phyloP scores from a whole-genome alignment of 2,888 invertebrate species.

The Lucinisca nassula region DNA sequence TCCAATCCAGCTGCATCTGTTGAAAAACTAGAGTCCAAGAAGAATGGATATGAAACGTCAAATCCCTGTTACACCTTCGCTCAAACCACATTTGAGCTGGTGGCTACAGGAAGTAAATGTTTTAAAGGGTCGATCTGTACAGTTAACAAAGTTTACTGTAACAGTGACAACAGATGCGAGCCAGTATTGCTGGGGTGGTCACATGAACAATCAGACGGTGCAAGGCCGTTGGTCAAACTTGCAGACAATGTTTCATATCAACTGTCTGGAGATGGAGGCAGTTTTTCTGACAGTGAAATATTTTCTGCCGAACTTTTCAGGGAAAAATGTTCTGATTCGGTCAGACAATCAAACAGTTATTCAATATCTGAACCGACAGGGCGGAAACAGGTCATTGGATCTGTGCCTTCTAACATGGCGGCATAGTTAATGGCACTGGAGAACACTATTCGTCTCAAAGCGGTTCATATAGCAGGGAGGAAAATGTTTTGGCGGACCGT shows the following conservation, averaged over 20 bases:
- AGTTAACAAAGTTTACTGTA: not conserved
- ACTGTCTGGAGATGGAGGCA: no score
- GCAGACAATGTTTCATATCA: no score
- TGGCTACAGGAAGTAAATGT: constrained; percentile 25
- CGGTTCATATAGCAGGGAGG: no score
- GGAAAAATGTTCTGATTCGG: constrained; percentile 7
- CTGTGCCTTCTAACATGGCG: constrained; percentile 1
- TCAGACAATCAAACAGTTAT: not conserved
- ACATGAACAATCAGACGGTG: no score
- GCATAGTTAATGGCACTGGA: constrained; percentile 15
- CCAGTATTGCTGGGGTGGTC: no score
- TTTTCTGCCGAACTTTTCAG: not conserved
- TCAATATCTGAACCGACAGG: not conserved
- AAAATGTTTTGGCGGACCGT: constrained; percentile 34
- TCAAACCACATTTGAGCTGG: constrained; percentile 24
- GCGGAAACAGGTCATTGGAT: no score
- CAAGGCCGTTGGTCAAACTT: no score
- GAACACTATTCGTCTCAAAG: constrained; percentile 19
- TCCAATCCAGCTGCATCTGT: constrained; percentile 42
- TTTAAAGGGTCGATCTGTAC: constrained; percentile 23
- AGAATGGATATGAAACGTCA: constrained; percentile 5
- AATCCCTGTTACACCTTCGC: constrained; percentile 12
- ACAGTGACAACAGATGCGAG: constrained; percentile 14
- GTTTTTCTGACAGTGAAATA: no score
- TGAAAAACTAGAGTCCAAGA: constrained; percentile 30